Percentiles rank a stretch among this genome's conserved stretches.
Conservation (phyloP, 2,113 vertebrate genomes). For the Hemichromis elongatus region DNA sequence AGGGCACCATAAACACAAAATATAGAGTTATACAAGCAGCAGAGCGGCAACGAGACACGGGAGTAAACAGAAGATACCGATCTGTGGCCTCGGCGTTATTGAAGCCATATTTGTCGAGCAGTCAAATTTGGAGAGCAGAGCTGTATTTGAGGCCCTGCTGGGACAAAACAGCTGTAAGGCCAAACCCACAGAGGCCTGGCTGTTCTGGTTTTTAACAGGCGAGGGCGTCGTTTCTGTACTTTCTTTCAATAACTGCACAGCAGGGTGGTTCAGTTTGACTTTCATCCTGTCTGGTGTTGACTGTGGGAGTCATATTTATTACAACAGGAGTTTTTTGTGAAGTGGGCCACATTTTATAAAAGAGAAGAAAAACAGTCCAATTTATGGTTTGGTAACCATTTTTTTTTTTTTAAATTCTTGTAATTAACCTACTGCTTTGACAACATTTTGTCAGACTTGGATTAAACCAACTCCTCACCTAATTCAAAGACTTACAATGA, state of each 20-base stretch:
- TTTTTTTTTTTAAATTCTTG: background rate
- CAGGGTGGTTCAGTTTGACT: background rate
- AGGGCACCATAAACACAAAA: slow-evolving; percentile 23
- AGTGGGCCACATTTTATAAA: background rate
- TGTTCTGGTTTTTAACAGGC: slow-evolving; percentile 15
- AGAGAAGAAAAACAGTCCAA: background rate
- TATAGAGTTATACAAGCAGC: slow-evolving; percentile 25
- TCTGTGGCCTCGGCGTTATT: slow-evolving; percentile 23
- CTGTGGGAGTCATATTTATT: background rate
- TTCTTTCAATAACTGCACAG: background rate
- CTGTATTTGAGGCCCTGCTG: background rate
- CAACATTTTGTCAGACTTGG: too few relatives aligned
- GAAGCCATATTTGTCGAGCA: background rate
- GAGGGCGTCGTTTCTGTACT: slow-evolving; percentile 28
- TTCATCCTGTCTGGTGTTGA: background rate
- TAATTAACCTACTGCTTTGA: background rate
- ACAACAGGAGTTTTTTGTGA: background rate
- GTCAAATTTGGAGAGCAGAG: background rate
- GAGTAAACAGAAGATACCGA: slow-evolving; percentile 23
- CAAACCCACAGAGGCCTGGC: slow-evolving; percentile 14
- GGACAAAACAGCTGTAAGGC: slow-evolving; percentile 2
- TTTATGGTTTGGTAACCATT: background rate
- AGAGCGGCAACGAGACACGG: background rate
- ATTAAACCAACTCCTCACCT: background rate
- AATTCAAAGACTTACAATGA: background rate